Conservation (phyloP, 2,113 vertebrate genomes). For the Dryoscopus gambensis region DNA sequence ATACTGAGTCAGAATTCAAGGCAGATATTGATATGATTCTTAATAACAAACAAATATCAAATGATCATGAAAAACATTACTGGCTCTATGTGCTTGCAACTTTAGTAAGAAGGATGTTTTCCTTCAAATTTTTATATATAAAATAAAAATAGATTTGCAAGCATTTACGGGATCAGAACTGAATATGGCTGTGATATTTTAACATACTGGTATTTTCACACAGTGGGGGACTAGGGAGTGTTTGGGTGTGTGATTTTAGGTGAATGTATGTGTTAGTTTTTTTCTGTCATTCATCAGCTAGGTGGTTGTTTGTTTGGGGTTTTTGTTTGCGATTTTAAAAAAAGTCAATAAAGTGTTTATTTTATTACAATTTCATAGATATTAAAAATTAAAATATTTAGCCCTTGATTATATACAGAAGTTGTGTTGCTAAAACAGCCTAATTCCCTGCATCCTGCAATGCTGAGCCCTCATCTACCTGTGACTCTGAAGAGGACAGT, state of each 20-base stretch:
- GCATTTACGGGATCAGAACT: neutral
- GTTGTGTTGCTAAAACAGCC: neutral
- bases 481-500: neutral
- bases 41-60: constrained; percentile 28
- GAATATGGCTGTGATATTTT: neutral
- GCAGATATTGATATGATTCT: neutral
- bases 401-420: neutral
- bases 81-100: neutral
- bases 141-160: neutral
- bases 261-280: neutral
- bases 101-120: neutral
- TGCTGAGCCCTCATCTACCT: neutral
- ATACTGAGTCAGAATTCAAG: constrained; percentile 41
- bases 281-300: neutral
- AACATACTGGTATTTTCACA: neutral
- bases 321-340: neutral
- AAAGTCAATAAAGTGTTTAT: neutral
- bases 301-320: neutral
- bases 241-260: neutral
- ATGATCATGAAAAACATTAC: neutral
- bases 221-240: neutral
- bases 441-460: neutral
- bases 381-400: neutral
- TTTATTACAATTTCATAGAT: neutral
- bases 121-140: neutral